A percentile compares a stretch with the other conserved stretches of the same genome.
Conservation (phyloP, 2,113 vertebrate species). For the Chitala chitala region DNA sequence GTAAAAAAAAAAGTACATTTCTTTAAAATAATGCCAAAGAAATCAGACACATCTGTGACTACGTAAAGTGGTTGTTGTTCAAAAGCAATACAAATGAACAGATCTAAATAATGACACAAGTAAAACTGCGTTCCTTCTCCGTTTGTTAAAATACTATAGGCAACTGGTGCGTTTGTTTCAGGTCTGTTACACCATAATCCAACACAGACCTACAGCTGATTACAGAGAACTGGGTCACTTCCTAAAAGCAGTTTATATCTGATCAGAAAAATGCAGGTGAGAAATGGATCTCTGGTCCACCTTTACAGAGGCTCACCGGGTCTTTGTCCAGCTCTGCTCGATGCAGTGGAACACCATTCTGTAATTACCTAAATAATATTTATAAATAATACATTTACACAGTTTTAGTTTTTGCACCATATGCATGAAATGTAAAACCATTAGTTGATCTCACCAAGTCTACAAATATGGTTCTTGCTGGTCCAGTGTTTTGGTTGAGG, state of each 20-base stretch:
- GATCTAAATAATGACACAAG: conserved; percentile 16
- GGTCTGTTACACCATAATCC: neutral
- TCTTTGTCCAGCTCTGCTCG: no score
- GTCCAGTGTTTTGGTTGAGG: neutral
- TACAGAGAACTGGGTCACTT: no score
- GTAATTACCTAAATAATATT: no score
- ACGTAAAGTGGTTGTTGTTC: conserved; percentile 31
- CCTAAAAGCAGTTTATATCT: no score
- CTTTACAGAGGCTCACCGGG: no score
- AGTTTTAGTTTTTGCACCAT: neutral
- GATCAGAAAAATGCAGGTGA: no score
- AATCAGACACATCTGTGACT: conserved; percentile 16
- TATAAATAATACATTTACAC: neutral
- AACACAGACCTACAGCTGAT: neutral
- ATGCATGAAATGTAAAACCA: neutral
- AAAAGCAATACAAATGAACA: no score
- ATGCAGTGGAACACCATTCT: no score
- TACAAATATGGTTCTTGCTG: neutral
- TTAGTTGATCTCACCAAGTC: neutral
- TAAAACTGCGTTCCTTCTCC: neutral
- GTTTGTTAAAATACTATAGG: neutral
- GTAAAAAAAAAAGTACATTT: no score
- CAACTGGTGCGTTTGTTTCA: neutral
- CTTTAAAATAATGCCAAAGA: conserved; percentile 11
- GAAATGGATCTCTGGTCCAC: no score